phyloP scores from a whole-genome alignment of 2,113 vertebrate species.

The Sciurus niger region DNA sequence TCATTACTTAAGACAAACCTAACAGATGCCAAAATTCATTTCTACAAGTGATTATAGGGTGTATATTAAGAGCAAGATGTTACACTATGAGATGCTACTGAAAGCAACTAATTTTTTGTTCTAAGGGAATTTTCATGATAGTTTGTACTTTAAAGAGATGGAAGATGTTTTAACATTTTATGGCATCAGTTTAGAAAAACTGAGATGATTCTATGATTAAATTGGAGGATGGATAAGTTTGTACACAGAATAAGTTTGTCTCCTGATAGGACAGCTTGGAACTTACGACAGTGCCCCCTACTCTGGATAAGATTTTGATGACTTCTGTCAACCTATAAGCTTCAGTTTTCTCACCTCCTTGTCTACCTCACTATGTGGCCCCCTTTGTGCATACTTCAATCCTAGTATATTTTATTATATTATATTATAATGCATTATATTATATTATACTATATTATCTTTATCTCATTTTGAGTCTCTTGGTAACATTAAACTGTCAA shows the following conservation, averaged over 20 bases:
- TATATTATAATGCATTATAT: too few relatives aligned
- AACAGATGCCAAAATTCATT: not conserved
- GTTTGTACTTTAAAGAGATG: not conserved
- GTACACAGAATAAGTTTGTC: not conserved
- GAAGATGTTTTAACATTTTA: not conserved
- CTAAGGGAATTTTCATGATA: not conserved
- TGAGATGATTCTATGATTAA: not conserved
- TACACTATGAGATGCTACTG: not conserved
- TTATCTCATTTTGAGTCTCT: not conserved
- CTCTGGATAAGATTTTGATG: not conserved
- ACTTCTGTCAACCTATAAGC: not conserved
- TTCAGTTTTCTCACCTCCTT: not conserved
- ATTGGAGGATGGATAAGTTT: too few relatives aligned
- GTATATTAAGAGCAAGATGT: not conserved
- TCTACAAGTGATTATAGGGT: not conserved
- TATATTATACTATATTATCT: not conserved
- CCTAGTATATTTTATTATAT: not conserved
- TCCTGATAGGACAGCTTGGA: not conserved
- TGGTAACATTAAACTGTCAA: not conserved
- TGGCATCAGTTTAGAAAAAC: not conserved
- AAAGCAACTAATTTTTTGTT: not conserved
- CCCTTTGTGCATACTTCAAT: not conserved
- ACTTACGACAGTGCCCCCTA: fast-evolving
- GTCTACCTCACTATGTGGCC: not conserved
- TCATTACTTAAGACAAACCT: not conserved